Evolutionary conservation across 2,113 vertebrate species (phyloP).

Genomic region (Antigone vipio): DNA sequence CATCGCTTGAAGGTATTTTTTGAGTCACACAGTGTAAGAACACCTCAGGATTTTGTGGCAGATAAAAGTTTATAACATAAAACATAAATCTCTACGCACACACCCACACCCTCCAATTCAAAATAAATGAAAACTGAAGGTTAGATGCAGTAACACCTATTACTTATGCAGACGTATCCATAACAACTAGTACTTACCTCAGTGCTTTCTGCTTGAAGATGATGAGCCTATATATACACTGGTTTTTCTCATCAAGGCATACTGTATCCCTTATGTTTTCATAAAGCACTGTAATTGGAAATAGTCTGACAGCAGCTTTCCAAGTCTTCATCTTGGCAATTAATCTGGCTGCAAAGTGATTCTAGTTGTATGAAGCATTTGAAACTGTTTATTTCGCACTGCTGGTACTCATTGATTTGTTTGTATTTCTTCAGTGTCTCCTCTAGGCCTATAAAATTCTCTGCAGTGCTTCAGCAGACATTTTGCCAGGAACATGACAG

Average conservation of each 20-base stretch:
- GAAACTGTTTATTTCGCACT: conserved; percentile 70
- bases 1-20: conserved; percentile 8
- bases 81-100: not conserved
- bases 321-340: conserved; percentile 57
- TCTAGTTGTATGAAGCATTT: conserved; percentile 49
- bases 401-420: conserved; percentile 67
- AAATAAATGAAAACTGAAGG: conserved; percentile 43
- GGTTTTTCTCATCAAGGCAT: conserved; percentile 25
- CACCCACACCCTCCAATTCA: not conserved
- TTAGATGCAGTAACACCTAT: conserved; percentile 22
- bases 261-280: conserved; percentile 20
- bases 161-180: conserved; percentile 30
- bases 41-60: conserved; percentile 27
- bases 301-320: conserved; percentile 42
- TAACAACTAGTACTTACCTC: conserved; percentile 43
- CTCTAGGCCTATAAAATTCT: conserved; percentile 62
- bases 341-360: conserved; percentile 56
- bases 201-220: not conserved
- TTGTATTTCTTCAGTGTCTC: conserved; percentile 65
- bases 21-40: not conserved
- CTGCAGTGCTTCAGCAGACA: not conserved
- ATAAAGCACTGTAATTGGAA: conserved; percentile 53
- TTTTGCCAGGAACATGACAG: conserved; percentile 12
- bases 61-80: conserved; percentile 38
- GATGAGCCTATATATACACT: conserved; percentile 47